These are phyloP conservation scores for Polia nebulosa DNA, from an alignment of 2,888 invertebrate species.

Conservation along the genomic window DNA sequence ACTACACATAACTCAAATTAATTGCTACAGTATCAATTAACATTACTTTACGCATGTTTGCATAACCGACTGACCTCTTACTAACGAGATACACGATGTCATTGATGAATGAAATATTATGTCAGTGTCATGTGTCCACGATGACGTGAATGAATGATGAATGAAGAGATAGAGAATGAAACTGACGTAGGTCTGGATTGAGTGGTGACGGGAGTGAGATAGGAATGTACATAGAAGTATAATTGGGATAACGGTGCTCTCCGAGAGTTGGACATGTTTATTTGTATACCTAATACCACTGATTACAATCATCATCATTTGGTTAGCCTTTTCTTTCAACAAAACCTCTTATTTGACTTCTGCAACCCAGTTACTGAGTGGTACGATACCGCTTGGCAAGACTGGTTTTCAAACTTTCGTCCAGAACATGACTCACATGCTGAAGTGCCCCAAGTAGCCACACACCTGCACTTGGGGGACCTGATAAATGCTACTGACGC, in stretches of 20 bases:
- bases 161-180: slow-evolving; percentile 43
- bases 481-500: too few relatives aligned
- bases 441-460: too few relatives aligned
- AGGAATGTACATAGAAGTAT: background rate
- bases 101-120: slow-evolving; percentile 60
- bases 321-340: background rate
- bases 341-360: too few relatives aligned
- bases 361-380: too few relatives aligned
- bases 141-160: slow-evolving; percentile 54
- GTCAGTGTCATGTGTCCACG: slow-evolving; percentile 48
- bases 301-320: background rate
- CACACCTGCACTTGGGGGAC: too few relatives aligned
- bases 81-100: slow-evolving; percentile 50
- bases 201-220: slow-evolving; percentile 9
- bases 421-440: too few relatives aligned
- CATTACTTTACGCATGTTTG: slow-evolving; percentile 42
- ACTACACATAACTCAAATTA: slow-evolving; percentile 25
- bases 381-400: too few relatives aligned
- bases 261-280: background rate
- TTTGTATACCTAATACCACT: background rate
- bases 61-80: slow-evolving; percentile 46
- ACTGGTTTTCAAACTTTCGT: too few relatives aligned
- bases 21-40: slow-evolving; percentile 44
- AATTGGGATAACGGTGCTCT: background rate
- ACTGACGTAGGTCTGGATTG: slow-evolving; percentile 20